Percentiles rank a stretch among this genome's conserved stretches.
These are phyloP conservation scores for Copidosoma aretas DNA, from an alignment of 2,888 invertebrate species.

Conservation along the genomic window DNA sequence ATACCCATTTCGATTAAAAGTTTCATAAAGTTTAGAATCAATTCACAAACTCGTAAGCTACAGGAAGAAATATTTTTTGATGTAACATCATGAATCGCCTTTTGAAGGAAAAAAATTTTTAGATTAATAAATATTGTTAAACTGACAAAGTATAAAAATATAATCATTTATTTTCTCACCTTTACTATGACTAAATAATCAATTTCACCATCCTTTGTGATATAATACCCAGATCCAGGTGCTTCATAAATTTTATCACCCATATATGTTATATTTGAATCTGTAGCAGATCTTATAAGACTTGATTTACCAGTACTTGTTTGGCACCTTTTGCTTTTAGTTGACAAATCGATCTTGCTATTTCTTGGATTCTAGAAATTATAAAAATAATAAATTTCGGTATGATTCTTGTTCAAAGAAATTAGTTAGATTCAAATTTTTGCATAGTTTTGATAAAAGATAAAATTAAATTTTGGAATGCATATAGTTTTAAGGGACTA, in stretches of 20 bases:
- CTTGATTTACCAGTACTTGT: conserved; percentile 22
- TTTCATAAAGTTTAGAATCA: conserved; percentile 87
- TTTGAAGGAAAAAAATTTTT: neutral
- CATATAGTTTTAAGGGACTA: neutral
- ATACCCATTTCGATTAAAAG: conserved; percentile 90
- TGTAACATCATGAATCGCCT: conserved; percentile 88
- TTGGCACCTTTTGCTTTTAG: conserved; percentile 59
- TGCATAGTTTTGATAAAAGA: neutral
- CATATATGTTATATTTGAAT: conserved; percentile 88
- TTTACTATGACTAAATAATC: conserved; percentile 87
- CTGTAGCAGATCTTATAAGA: conserved; percentile 85
- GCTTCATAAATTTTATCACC: conserved; percentile 88
- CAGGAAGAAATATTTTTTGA: conserved; percentile 84
- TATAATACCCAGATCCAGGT: conserved; percentile 87
- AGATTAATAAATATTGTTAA: neutral
- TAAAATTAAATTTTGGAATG: neutral
- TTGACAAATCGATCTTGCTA: conserved; percentile 80
- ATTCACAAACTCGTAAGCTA: conserved; percentile 79
- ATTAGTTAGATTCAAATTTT: no score
- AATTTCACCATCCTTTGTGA: conserved; percentile 93
- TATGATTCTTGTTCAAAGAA: no score
- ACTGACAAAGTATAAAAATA: neutral
- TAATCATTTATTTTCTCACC: conserved; percentile 61
- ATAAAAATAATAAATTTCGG: conserved; percentile 4
- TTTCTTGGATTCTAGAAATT: conserved; percentile 78